Evolutionary conservation across 1,140 invertebrate genomes (phyloP).

Genomic region (Dreissena rostriformis): DNA sequence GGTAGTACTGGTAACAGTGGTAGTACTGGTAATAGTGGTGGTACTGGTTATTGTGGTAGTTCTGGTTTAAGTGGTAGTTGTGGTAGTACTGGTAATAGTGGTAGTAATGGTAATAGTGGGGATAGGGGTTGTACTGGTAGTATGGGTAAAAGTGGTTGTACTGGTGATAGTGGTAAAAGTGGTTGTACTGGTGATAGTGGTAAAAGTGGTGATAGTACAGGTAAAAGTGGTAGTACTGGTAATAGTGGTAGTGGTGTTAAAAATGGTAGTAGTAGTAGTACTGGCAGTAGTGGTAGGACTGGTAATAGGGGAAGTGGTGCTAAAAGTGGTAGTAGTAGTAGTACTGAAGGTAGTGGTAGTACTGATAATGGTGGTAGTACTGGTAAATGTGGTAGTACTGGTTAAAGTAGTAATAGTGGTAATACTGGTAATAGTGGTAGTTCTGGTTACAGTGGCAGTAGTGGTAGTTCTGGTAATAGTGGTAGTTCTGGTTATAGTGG

Average conservation of each 20-base stretch:
- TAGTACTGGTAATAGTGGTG: conserved; percentile 19
- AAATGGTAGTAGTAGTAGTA: conserved; percentile 22
- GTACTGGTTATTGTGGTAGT: conserved; percentile 29
- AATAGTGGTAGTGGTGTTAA: conserved; percentile 1
- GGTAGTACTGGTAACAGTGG: conserved; percentile 27
- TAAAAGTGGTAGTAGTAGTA: conserved; percentile 5
- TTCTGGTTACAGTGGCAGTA: neutral
- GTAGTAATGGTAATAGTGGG: conserved; percentile 34
- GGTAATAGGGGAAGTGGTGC: neutral
- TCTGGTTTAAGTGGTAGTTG: conserved; percentile 37
- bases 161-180: conserved; percentile 37
- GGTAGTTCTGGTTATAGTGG: neutral
- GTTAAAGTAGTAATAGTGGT: neutral
- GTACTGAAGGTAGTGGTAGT: neutral
- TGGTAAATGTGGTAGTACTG: neutral
- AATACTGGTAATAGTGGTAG: neutral
- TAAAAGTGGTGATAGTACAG: neutral
- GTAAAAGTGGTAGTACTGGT: conserved; percentile 22
- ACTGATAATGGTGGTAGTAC: neutral
- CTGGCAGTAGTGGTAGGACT: conserved; percentile 8
- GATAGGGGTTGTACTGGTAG: conserved; percentile 19
- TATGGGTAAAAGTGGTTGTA: conserved; percentile 11
- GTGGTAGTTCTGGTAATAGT: conserved; percentile 7
- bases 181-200: conserved; percentile 13
- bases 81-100: conserved; percentile 53